Percentiles rank a stretch among this genome's conserved stretches.
These are phyloP conservation scores for Nesidiocoris tenuis DNA, from an alignment of 2,888 invertebrate species.

Conservation along the genomic window DNA sequence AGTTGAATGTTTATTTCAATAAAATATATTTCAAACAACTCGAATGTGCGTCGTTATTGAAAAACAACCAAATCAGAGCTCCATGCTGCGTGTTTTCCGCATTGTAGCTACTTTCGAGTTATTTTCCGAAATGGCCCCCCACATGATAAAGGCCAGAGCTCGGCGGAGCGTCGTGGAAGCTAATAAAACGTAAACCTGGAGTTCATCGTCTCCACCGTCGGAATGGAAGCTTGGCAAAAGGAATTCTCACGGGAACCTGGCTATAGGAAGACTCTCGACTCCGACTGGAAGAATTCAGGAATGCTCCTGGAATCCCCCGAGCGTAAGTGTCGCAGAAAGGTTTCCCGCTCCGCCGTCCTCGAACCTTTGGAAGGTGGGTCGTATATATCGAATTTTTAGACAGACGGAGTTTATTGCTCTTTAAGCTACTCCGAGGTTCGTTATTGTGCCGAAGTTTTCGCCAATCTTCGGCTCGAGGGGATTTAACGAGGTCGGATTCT, in stretches of 20 bases:
- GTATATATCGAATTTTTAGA: not conserved
- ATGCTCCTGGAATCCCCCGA: slow-evolving; percentile 18
- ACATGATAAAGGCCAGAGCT: not conserved
- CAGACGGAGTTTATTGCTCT: not conserved
- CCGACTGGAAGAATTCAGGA: slow-evolving; percentile 8
- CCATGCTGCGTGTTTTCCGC: too few species aligned
- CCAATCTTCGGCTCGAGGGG: too few species aligned
- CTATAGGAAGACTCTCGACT: not conserved
- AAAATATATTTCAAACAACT: too few species aligned
- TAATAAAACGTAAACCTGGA: slow-evolving; percentile 31
- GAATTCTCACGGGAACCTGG: slow-evolving; percentile 28
- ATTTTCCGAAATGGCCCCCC: not conserved
- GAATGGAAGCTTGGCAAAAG: slow-evolving; percentile 22
- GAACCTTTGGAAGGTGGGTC: not conserved
- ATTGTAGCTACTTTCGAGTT: not conserved
- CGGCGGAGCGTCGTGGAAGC: not conserved
- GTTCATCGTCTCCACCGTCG: not conserved
- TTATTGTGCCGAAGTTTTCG: too few species aligned
- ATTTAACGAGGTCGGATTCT: too few species aligned
- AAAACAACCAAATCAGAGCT: too few species aligned
- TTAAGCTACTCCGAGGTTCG: not conserved
- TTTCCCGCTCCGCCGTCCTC: not conserved
- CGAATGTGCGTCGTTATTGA: too few species aligned
- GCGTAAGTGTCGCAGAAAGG: slow-evolving; percentile 26
- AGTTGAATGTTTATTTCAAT: too few species aligned